A percentile compares a stretch with the other conserved stretches of the same genome.
These are phyloP conservation scores for Clivina fossor DNA, from an alignment of 2,888 invertebrate species.

Conservation along the genomic window DNA sequence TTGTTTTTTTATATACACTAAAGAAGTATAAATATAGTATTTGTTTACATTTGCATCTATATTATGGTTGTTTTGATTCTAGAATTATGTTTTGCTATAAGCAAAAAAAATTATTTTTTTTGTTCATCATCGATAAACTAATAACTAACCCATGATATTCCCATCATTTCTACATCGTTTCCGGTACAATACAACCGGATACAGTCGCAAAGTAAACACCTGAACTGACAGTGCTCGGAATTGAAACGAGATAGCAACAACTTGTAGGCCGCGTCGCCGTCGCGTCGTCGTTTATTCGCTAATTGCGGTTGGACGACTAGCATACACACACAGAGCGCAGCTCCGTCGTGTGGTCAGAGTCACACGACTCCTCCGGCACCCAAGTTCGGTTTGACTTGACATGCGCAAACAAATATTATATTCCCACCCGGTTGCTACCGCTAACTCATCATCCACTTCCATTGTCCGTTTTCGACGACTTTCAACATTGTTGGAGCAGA, in stretches of 20 bases:
- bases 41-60: too few species aligned
- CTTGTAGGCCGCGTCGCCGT: too few species aligned
- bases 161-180: too few species aligned
- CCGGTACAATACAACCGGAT: conserved; percentile 30
- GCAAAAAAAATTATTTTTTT: too few species aligned
- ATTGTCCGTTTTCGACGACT: too few species aligned
- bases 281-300: conserved; percentile 30
- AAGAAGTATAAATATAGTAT: too few species aligned
- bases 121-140: too few species aligned
- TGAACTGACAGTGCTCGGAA: conserved; percentile 30
- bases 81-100: not conserved
- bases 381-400: conserved; percentile 29
- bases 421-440: not conserved
- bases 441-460: not conserved
- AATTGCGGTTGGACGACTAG: too few species aligned
- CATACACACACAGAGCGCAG: not conserved
- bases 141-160: too few species aligned
- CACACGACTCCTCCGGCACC: conserved; percentile 18
- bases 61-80: too few species aligned
- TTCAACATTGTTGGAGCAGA: too few species aligned
- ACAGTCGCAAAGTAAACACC: conserved; percentile 28
- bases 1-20: too few species aligned
- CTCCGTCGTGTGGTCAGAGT: not conserved
- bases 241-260: not conserved
- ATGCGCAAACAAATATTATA: conserved; percentile 31